phyloP scores from a whole-genome alignment of 2,113 vertebrate genomes.

The Heterocephalus glaber region DNA sequence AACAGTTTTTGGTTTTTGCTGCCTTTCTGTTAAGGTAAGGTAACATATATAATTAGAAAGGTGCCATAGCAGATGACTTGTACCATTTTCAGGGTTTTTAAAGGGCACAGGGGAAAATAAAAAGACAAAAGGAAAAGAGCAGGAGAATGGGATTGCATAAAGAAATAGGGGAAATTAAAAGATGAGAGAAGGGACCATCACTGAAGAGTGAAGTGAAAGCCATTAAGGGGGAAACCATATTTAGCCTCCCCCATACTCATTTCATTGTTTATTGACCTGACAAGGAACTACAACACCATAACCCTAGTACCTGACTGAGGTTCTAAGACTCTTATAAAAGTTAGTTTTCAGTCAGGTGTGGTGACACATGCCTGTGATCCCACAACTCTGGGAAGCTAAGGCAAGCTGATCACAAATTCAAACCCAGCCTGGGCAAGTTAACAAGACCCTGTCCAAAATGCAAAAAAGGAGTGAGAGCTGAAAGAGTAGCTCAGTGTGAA shows the following conservation, averaged over 20 bases:
- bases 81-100: not conserved
- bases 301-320: not conserved
- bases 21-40: not conserved
- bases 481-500: not conserved
- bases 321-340: not conserved
- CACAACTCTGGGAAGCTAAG: not conserved
- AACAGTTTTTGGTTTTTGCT: not conserved
- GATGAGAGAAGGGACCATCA: not conserved
- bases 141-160: not conserved
- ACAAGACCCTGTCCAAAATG: not conserved
- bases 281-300: not conserved
- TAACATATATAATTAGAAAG: not conserved
- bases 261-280: not conserved
- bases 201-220: not conserved
- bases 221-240: not conserved
- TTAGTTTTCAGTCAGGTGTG: not conserved
- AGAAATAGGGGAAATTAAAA: not conserved
- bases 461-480: not conserved
- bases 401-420: not conserved
- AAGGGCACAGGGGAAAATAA: not conserved
- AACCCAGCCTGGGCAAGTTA: not conserved
- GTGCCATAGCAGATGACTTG: not conserved
- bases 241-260: not conserved
- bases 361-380: not conserved
- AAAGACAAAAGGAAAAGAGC: not conserved